Base-by-base conservation (phyloP, 2,113 vertebrate genomes). In the Pollachius pollachius region DNA sequence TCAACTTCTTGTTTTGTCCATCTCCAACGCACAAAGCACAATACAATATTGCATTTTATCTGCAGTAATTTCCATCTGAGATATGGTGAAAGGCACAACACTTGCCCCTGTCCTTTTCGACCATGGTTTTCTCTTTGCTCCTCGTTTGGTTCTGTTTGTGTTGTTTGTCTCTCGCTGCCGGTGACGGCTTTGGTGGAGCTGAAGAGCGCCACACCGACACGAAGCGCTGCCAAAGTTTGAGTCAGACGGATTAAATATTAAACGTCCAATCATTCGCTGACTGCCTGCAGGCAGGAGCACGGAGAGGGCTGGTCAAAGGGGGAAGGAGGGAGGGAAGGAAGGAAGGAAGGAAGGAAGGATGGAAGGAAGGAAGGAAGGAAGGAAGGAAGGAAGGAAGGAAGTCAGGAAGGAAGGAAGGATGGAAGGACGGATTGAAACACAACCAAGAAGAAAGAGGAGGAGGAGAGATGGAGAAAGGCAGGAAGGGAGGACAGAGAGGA, bases 221-320 rank as follows among this genome's bases (percentile, higher is more conserved):
- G 23, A 19, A 5, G 17, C 65, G 15, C 65, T 62, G 71, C 71
- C 74, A 73, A 62, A 69, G 6, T 62, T 63, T 48, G 21, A 81
- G 66, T 72, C 69, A 52, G 52, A 69, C 63, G 60, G 72, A 78
- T 75, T 72, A 72, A 72, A 78, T 67, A 70, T 70, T 70, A 67
- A 72, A 81, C 18, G 60, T 41, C 64, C 72, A 70, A 75, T 78
- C 70, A 75, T 70, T 27, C 64, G 17, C 64, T 0, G 69, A 67
- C 41, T 0, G 68, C 41, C 68, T 71, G n/a, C 4, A 6, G 52
- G 69, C 66, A 69, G 25, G 2, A 4, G 27, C 27, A 27, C 27
- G 62, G 18, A 17, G 62, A 11, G 11, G 5, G 37, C 6, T 41
- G 37, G 37, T 41, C 48, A 27, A 13, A 64, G 8, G 30, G 59